Evolutionary conservation across 2,888 invertebrate species (phyloP).

Genomic region (Leptopilina myrica): DNA sequence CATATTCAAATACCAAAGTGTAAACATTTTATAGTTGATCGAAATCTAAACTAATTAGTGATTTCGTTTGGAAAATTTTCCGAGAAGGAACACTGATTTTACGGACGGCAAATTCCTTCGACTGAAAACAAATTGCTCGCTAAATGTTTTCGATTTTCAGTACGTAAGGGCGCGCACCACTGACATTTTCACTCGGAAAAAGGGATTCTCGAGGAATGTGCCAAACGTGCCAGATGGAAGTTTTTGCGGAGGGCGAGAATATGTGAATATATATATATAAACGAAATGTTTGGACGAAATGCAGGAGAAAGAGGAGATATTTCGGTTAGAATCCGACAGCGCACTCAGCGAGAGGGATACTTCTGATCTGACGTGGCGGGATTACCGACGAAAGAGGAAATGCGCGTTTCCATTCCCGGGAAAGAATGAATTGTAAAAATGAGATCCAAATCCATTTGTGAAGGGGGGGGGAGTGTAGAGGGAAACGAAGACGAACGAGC

Average conservation of each 20-base stretch:
- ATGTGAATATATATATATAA: constrained; percentile 15
- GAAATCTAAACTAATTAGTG: not conserved
- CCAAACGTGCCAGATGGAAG: constrained; percentile 48
- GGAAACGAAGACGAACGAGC: constrained; percentile 36
- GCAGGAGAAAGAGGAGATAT: constrained; percentile 50
- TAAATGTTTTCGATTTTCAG: constrained; percentile 59
- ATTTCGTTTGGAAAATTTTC: not conserved
- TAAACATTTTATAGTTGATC: too few species aligned
- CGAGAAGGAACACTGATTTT: constrained; percentile 1
- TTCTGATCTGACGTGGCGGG: constrained; percentile 65
- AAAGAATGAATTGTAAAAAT: constrained; percentile 63
- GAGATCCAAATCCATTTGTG: constrained; percentile 48
- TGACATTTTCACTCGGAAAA: constrained; percentile 45
- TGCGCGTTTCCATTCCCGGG: constrained; percentile 60
- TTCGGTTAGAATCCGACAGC: constrained; percentile 54
- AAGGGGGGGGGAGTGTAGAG: not conserved
- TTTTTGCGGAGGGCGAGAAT: constrained; percentile 38
- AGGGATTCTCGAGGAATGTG: constrained; percentile 47
- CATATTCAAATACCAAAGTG: too few species aligned
- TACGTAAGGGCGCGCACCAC: constrained; percentile 41
- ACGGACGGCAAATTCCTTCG: constrained; percentile 49
- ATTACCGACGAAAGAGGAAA: constrained; percentile 67
- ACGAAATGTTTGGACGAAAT: constrained; percentile 26
- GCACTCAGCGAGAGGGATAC: constrained; percentile 66
- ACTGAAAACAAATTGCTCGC: constrained; percentile 58